Conservation (phyloP, 2,888 invertebrate species). For the Tanytarsus gracilentus region DNA sequence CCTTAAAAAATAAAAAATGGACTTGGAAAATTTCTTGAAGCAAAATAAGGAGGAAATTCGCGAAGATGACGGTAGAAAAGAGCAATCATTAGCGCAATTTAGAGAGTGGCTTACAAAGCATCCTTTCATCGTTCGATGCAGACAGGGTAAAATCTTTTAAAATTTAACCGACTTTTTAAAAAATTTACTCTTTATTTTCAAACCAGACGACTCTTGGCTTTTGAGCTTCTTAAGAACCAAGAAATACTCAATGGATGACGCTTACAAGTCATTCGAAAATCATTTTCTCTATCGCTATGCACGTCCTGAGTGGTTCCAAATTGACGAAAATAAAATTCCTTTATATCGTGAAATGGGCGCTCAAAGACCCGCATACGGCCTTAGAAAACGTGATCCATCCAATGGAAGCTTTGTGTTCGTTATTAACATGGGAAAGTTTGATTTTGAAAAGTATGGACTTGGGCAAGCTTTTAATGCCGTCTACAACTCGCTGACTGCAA, state of each 20-base stretch:
- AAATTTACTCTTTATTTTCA: conserved; percentile 30
- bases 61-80: conserved; percentile 65
- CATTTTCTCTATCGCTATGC: background rate
- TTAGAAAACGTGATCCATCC: background rate
- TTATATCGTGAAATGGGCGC: background rate
- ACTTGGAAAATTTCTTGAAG: background rate
- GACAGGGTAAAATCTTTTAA: conserved; percentile 46
- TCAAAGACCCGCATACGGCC: background rate
- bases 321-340: background rate
- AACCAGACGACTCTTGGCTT: conserved; percentile 58
- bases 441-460: background rate
- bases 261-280: background rate
- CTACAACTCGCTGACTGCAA: background rate
- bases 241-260: conserved; percentile 56
- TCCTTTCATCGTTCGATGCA: conserved; percentile 68
- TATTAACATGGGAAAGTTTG: background rate
- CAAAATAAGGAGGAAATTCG: conserved; percentile 55
- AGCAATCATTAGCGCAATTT: conserved; percentile 66
- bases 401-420: background rate
- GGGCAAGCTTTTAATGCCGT: background rate
- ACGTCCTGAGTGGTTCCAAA: background rate
- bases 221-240: conserved; percentile 77
- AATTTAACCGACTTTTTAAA: no score
- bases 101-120: conserved; percentile 76
- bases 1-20: background rate